phyloP scores from a whole-genome alignment of 2,888 invertebrate species.

The Choreutis nemorana region DNA sequence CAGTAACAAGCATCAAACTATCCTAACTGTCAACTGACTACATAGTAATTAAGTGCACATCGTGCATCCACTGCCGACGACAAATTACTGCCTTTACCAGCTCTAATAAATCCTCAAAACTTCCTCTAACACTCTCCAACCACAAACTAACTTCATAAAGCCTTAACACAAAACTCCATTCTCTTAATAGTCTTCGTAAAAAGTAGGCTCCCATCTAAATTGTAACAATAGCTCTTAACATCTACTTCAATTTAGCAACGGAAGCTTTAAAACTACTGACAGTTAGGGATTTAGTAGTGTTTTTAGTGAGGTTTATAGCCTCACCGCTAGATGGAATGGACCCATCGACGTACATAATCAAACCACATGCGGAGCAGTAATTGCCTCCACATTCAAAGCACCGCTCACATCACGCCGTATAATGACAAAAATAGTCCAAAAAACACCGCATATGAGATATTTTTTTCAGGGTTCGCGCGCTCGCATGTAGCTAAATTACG shows the following conservation, averaged over 20 bases:
- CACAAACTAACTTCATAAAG: conserved; percentile 19
- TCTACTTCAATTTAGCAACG: conserved; percentile 58
- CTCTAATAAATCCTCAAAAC: conserved; percentile 10
- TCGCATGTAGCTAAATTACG: conserved; percentile 62
- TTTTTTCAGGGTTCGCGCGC: conserved; percentile 61
- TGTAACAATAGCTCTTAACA: conserved; percentile 47
- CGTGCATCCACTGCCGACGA: conserved; percentile 18
- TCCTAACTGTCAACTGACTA: conserved; percentile 37
- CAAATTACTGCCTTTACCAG: conserved; percentile 15
- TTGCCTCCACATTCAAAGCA: conserved; percentile 64
- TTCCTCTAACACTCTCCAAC: conserved; percentile 16
- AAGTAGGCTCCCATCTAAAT: conserved; percentile 22
- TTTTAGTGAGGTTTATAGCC: conserved; percentile 49
- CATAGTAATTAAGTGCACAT: conserved; percentile 41
- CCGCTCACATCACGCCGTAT: conserved; percentile 64
- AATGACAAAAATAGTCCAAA: conserved; percentile 67
- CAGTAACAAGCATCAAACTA: conserved; percentile 36
- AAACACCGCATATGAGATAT: conserved; percentile 62
- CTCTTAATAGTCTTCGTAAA: conserved; percentile 24
- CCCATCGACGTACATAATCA: conserved; percentile 56
- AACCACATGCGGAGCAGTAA: conserved; percentile 65
- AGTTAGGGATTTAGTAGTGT: conserved; percentile 49
- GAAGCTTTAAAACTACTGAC: conserved; percentile 54
- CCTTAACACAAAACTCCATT: conserved; percentile 17
- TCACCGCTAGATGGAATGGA: conserved; percentile 54